These are phyloP conservation scores for Marmota flaviventris DNA, from an alignment of 2,113 vertebrate species.

Conservation along the genomic window DNA sequence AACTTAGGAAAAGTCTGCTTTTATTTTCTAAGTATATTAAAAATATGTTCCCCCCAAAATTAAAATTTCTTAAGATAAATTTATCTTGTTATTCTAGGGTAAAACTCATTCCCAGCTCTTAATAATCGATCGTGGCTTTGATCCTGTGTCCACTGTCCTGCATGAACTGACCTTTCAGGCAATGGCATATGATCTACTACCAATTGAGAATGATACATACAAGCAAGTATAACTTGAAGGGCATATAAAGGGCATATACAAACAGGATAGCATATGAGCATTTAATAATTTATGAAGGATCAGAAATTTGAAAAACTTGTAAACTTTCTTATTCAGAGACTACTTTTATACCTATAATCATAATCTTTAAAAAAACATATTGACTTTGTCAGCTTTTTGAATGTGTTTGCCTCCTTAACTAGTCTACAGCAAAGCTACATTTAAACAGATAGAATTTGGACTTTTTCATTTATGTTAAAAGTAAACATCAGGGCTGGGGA, in stretches of 20 bases:
- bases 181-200: slow-evolving; percentile 98
- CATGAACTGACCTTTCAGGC: slow-evolving; percentile 99
- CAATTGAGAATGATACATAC: slow-evolving; percentile 95
- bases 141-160: slow-evolving; percentile 96
- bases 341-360: neutral
- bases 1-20: slow-evolving; percentile 49
- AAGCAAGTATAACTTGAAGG: slow-evolving; percentile 90
- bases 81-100: slow-evolving; percentile 88
- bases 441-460: slow-evolving; percentile 28
- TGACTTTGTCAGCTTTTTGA: slow-evolving; percentile 45
- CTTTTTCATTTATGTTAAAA: slow-evolving; percentile 26
- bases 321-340: slow-evolving; percentile 22
- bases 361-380: slow-evolving; percentile 9
- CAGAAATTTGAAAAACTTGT: neutral
- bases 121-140: slow-evolving; percentile 97
- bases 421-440: slow-evolving; percentile 13
- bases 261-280: neutral
- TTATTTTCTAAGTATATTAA: slow-evolving; percentile 68
- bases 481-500: neutral
- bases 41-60: slow-evolving; percentile 51
- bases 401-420: slow-evolving; percentile 43
- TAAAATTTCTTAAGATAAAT: slow-evolving; percentile 69
- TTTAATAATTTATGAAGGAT: neutral
- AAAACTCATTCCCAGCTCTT: slow-evolving; percentile 97
- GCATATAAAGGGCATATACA: slow-evolving; percentile 26